Conservation (phyloP, 1,140 invertebrate species). For the Cryptotermes secundus region DNA sequence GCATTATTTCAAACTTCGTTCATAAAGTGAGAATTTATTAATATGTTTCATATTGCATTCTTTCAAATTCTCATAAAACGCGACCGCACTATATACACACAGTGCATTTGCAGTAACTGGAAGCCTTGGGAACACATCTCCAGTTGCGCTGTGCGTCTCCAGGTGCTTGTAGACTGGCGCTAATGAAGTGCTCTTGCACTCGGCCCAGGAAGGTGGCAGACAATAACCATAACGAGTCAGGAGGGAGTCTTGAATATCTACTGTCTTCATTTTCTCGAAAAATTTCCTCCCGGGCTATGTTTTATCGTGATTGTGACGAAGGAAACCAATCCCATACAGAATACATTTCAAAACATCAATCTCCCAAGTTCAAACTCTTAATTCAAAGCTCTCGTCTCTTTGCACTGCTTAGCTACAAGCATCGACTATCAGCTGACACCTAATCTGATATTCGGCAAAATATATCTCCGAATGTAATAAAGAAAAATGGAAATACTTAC, state of each 20-base stretch:
- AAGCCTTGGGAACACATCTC: not conserved
- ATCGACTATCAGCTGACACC: no score
- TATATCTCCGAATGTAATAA: no score
- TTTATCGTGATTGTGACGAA: not conserved
- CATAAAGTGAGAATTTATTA: no score
- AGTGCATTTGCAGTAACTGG: not conserved
- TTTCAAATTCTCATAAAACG: no score
- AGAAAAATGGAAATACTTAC: no score
- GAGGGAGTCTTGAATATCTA: not conserved
- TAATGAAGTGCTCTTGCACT: not conserved
- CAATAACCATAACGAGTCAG: not conserved
- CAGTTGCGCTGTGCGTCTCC: not conserved
- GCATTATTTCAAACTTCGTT: no score
- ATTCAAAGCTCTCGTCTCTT: no score
- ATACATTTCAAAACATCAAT: not conserved
- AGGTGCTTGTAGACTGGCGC: not conserved
- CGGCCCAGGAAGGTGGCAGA: not conserved
- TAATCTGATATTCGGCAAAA: no score
- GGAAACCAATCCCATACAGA: not conserved
- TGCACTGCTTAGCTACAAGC: no score
- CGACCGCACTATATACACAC: no score
- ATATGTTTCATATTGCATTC: no score
- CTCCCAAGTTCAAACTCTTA: no score
- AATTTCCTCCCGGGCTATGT: not conserved
- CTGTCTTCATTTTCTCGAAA: slow-evolving; percentile 1